Conservation (phyloP, 30 jellyfish, hydroid and myxozoan species). For the Thelohanellus kitauei region DNA sequence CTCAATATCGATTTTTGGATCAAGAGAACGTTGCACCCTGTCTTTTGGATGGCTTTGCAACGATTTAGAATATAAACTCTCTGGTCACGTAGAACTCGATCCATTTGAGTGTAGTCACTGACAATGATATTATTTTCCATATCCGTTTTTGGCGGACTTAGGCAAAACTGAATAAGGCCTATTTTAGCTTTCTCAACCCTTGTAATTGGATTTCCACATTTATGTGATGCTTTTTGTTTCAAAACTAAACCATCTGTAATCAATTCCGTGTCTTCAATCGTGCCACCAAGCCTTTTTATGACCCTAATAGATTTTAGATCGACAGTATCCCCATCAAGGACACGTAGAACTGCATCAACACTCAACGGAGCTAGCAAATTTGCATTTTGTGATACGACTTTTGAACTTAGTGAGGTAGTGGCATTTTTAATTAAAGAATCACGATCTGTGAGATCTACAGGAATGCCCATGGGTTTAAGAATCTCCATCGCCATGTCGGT, state of each 20-base stretch:
- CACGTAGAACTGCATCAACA: conserved; percentile 68
- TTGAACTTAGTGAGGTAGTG: conserved; percentile 42
- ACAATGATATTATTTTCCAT: conserved; percentile 85
- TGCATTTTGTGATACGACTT: conserved; percentile 79
- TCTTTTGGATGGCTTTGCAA: conserved; percentile 43
- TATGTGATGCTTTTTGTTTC: conserved; percentile 35
- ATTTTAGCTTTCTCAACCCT: conserved; percentile 80
- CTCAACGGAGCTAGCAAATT: conserved; percentile 72
- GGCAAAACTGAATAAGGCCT: conserved; percentile 63
- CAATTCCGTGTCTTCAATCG: conserved; percentile 92
- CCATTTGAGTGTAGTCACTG: conserved; percentile 94
- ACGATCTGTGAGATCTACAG: conserved; percentile 48
- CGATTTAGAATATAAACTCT: conserved; percentile 39
- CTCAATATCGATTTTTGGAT: conserved; percentile 72
- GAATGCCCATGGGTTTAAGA: conserved; percentile 27
- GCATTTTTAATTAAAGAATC: conserved; percentile 69
- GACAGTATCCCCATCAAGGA: conserved; percentile 21
- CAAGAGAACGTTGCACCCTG: conserved; percentile 80
- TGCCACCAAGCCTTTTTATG: conserved; percentile 73
- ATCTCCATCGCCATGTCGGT: conserved; percentile 25
- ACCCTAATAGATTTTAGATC: conserved; percentile 47
- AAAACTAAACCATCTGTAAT: conserved; percentile 63
- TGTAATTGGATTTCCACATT: conserved; percentile 36
- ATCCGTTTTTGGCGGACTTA: conserved; percentile 93
- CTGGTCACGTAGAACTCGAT: conserved; percentile 68